phyloP scores from a whole-genome alignment of 2,797 vertebrate genomes.

The Apogon talboti region DNA sequence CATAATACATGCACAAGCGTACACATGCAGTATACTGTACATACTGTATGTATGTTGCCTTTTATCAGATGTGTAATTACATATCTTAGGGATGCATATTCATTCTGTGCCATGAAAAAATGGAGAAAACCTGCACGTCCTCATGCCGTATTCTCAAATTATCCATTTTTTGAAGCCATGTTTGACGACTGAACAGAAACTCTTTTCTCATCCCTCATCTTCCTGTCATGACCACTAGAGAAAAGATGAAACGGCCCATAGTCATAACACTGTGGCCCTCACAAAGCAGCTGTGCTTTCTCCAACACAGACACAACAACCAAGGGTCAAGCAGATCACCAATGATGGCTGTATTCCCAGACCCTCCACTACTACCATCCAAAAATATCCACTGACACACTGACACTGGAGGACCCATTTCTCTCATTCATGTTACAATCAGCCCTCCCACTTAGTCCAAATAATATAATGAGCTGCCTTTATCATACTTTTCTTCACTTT shows the following conservation, averaged over 20 bases:
- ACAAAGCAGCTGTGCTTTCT: constrained; percentile 60
- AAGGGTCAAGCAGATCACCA: constrained; percentile 48
- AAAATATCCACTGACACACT: constrained; percentile 67
- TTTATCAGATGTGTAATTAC: too few relatives aligned
- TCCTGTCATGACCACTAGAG: neutral
- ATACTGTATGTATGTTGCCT: too few relatives aligned
- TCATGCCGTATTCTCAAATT: too few relatives aligned
- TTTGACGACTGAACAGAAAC: too few relatives aligned
- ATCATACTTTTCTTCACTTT: neutral
- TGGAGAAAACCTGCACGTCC: too few relatives aligned
- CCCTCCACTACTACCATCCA: constrained; percentile 39
- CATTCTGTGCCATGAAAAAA: too few relatives aligned
- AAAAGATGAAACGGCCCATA: constrained; percentile 19
- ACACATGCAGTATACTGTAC: too few relatives aligned
- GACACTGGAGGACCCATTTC: constrained; percentile 14
- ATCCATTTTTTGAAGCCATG: too few relatives aligned
- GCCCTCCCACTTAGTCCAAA: neutral
- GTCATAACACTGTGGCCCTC: constrained; percentile 15
- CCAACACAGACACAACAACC: constrained; percentile 66
- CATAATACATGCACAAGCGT: too few relatives aligned
- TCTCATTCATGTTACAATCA: constrained; percentile 17
- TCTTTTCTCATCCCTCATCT: neutral
- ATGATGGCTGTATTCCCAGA: constrained; percentile 67
- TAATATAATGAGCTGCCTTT: constrained; percentile 1
- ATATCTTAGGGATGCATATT: too few relatives aligned